Conservation (phyloP, 2,797 vertebrate genomes). For the Leontopithecus rosalia region DNA sequence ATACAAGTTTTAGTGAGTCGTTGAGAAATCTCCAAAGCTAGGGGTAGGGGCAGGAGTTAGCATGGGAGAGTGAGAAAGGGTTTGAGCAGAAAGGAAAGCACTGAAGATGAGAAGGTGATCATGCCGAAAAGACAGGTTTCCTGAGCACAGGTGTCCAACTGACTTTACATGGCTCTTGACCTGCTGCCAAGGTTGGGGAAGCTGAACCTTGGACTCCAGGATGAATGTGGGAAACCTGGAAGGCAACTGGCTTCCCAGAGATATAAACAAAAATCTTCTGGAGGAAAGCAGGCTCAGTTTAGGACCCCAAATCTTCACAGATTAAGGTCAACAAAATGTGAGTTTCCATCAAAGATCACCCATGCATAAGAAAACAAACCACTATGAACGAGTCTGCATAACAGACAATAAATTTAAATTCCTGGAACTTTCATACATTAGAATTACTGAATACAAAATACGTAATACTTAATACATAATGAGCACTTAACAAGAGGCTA, state of each 20-base stretch:
- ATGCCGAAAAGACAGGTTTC: background rate
- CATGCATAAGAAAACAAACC: background rate
- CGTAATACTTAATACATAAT: background rate
- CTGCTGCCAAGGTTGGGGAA: background rate
- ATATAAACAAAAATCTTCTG: background rate
- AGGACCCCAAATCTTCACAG: background rate
- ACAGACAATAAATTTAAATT: slow-evolving; percentile 6
- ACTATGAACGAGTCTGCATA: background rate
- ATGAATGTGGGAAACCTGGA: background rate
- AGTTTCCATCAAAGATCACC: background rate
- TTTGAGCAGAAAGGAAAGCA: slow-evolving; percentile 17
- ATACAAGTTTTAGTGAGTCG: background rate
- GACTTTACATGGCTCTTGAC: background rate
- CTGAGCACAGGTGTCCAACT: background rate
- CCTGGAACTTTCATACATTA: background rate
- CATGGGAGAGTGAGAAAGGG: background rate
- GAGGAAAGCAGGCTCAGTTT: background rate
- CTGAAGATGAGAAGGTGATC: background rate
- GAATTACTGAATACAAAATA: background rate
- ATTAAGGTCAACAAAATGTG: background rate
- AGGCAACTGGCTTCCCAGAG: background rate
- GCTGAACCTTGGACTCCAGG: background rate
- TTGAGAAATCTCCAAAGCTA: background rate
- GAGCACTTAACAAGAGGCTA: background rate
- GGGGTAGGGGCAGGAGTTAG: background rate